Evolutionary conservation across 2,888 invertebrate species (phyloP), one percentile per base, ranked within the genome.

Genomic region (Volucella inflata): DNA sequence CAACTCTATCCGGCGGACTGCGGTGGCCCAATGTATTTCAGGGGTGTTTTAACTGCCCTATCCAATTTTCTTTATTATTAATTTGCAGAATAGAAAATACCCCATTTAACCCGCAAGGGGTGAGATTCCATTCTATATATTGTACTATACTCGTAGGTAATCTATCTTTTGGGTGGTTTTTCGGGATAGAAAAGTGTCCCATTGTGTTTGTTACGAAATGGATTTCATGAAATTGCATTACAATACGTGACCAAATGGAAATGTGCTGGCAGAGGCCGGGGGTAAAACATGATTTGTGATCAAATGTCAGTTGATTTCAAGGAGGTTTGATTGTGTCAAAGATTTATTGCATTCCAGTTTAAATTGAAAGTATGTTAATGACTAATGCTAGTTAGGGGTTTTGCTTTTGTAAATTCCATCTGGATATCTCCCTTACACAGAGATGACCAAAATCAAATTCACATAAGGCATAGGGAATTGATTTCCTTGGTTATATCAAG

Each of bases 21-120:
- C 16, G 64, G 57, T 36, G 16, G 21, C 36, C 38, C 10, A 48
- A 46, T 57, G 42, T 40, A 30, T 60, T 62, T 60, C 8, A 48
- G 30, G 55, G 9, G 2, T 2, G 11, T n/a, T 16, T 17, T 42
- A n/a, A 4, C 14, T 53, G 44, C 55, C 64, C 64, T 64, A 21
- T 40, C 16, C n/a, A 53, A n/a, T 76, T 38, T 67, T 57, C 68
- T 46, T 17, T 67, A 76, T 68, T 76, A 76, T 60, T 68, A 67
- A 76, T 68, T 76, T 68, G 65, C 1, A 50, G 30, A 59, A 17
- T 50, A 59, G 65, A 67, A 67, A 65, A 46, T 67, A 42, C 59
- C 59, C n/a, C 14, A 48, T 10, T 48, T 48, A 57, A 14, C n/a
- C 68, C 17, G 30, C 21, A 44, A n/a, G 17, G 17, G 40, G 55